A percentile compares a stretch with the other conserved stretches of the same genome.
These are phyloP conservation scores for Lycocorax pyrrhopterus DNA, from an alignment of 2,113 vertebrate species.

Conservation along the genomic window DNA sequence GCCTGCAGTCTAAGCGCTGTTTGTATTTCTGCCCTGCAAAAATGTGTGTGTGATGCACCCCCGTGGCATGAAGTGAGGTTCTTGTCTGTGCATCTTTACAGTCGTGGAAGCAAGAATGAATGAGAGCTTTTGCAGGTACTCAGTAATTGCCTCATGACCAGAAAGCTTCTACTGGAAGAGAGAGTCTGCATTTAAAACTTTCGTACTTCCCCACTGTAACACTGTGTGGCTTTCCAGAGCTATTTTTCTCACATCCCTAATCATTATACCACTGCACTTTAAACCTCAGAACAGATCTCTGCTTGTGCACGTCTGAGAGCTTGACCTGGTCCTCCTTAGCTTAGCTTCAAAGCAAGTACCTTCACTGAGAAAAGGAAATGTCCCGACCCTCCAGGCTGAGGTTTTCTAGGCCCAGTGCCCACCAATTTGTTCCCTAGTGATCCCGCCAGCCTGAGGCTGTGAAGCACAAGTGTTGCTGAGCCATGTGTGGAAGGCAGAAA, in stretches of 20 bases:
- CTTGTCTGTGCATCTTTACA: neutral
- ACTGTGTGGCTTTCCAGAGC: neutral
- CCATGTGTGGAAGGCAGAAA: neutral
- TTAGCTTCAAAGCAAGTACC: neutral
- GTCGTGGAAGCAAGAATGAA: neutral
- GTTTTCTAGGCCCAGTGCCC: neutral
- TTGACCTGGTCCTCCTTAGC: neutral
- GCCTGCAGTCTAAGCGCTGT: neutral
- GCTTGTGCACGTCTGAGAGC: neutral
- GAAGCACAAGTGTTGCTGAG: neutral
- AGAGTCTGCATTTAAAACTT: neutral
- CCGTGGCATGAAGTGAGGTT: neutral
- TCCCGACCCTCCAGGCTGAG: neutral
- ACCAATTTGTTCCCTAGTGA: neutral
- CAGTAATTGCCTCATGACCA: neutral
- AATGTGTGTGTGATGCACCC: neutral
- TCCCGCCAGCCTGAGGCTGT: neutral
- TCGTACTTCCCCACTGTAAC: neutral
- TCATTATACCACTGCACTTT: neutral
- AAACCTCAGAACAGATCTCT: neutral
- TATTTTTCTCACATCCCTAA: neutral
- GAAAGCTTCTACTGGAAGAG: neutral
- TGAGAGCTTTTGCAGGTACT: neutral
- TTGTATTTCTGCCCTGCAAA: neutral
- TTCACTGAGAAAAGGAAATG: neutral